Percentiles rank a stretch among this genome's conserved stretches.
These are phyloP conservation scores for Elegia similella DNA, from an alignment of 2,888 invertebrate species.

Conservation along the genomic window DNA sequence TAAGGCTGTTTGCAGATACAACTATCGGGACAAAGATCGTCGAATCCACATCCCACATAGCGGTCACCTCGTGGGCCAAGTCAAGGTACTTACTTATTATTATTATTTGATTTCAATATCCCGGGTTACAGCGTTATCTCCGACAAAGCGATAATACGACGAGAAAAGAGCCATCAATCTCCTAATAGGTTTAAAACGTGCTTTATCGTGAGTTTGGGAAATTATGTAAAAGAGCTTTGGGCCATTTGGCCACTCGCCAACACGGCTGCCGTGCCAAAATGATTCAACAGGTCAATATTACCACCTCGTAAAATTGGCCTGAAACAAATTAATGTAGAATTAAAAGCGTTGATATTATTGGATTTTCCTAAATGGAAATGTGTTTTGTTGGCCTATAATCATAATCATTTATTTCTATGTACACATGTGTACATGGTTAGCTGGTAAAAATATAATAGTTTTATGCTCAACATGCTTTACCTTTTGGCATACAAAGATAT, in stretches of 20 bases:
- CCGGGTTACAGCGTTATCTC: neutral
- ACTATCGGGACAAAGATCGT: no score
- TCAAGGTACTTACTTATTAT: no score
- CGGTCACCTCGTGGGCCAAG: no score
- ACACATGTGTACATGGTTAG: no score
- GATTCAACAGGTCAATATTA: conserved; percentile 47
- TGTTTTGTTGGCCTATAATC: neutral
- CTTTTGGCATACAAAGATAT: no score
- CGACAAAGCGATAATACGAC: conserved; percentile 25
- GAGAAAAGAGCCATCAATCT: conserved; percentile 40
- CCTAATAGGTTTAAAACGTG: conserved; percentile 44
- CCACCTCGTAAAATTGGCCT: conserved; percentile 25
- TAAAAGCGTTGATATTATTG: neutral
- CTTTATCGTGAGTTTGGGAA: conserved; percentile 39
- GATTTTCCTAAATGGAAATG: neutral
- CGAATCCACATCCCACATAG: no score
- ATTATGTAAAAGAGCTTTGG: conserved; percentile 44
- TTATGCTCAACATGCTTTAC: no score
- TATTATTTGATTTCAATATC: neutral
- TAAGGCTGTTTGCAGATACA: no score
- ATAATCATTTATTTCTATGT: no score
- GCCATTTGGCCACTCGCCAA: conserved; percentile 45
- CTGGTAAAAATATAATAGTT: no score
- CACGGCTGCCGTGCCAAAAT: conserved; percentile 24
- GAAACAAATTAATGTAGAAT: conserved; percentile 4